A percentile compares a stretch with the other conserved stretches of the same genome.
phyloP scores from a whole-genome alignment of 1,140 invertebrate species.

The Atta texana region DNA sequence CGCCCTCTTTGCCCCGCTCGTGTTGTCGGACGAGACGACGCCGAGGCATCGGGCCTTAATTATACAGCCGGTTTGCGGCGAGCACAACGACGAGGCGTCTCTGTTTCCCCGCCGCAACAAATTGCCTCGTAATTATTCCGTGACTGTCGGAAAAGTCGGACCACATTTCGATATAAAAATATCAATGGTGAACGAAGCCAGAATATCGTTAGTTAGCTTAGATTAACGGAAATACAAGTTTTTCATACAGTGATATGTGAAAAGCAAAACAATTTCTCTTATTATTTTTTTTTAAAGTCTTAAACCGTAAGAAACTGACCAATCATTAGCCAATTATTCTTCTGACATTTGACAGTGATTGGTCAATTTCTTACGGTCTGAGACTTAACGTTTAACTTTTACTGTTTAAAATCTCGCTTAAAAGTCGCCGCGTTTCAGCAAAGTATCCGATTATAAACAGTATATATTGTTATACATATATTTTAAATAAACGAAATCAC shows the following conservation, averaged over 20 bases:
- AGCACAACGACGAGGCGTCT: conserved; percentile 36
- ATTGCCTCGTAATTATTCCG: conserved; percentile 80
- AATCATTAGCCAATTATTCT: no score
- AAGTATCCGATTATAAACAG: conserved; percentile 2
- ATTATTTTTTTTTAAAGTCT: no score
- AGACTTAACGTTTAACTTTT: no score
- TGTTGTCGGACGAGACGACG: conserved; percentile 42
- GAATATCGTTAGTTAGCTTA: neutral
- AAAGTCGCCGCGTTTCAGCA: no score
- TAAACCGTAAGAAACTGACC: no score
- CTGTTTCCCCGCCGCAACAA: conserved; percentile 75
- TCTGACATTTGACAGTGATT: no score
- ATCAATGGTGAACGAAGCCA: neutral
- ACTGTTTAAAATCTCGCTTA: no score
- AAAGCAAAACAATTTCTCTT: neutral
- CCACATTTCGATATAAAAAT: conserved; percentile 60
- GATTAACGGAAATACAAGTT: neutral
- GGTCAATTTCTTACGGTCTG: no score
- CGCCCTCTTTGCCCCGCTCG: conserved; percentile 38
- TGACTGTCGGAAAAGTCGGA: conserved; percentile 75
- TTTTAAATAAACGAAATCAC: neutral
- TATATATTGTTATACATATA: neutral
- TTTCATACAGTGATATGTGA: neutral
- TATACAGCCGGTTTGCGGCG: conserved; percentile 80
- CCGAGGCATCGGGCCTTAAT: conserved; percentile 77